Conservation (phyloP, 2,113 vertebrate genomes). For the Ovis canadensis region DNA sequence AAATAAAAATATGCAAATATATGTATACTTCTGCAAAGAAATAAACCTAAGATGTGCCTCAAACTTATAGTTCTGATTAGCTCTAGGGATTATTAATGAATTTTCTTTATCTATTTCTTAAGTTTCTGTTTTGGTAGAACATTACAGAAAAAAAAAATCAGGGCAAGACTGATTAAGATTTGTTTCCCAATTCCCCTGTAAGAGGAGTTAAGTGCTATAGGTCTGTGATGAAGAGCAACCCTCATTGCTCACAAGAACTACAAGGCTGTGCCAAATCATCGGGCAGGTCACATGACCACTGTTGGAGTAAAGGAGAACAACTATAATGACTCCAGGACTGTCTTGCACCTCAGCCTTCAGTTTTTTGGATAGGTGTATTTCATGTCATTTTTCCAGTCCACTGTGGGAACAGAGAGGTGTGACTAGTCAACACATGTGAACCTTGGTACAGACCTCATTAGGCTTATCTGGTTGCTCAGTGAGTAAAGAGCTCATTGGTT, state of each 20-base stretch:
- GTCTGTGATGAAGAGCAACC: background rate
- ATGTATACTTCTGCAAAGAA: background rate
- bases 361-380: background rate
- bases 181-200: background rate
- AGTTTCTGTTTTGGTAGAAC: background rate
- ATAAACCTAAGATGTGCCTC: background rate
- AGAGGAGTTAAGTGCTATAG: background rate
- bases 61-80: background rate
- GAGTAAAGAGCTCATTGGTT: background rate
- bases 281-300: background rate
- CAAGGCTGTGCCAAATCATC: background rate
- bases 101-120: background rate
- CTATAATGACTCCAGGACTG: background rate
- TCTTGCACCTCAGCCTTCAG: background rate
- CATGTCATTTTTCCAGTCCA: background rate
- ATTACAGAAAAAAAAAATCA: background rate
- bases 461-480: background rate
- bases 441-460: background rate
- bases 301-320: background rate
- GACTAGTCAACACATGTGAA: background rate
- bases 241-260: background rate
- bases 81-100: background rate
- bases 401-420: background rate
- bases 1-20: constrained; percentile 43
- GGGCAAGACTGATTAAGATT: background rate